Evolutionary conservation across 2,113 vertebrate genomes (phyloP), one percentile per base, ranked within the genome.

Genomic region (Atractosteus spatula): DNA sequence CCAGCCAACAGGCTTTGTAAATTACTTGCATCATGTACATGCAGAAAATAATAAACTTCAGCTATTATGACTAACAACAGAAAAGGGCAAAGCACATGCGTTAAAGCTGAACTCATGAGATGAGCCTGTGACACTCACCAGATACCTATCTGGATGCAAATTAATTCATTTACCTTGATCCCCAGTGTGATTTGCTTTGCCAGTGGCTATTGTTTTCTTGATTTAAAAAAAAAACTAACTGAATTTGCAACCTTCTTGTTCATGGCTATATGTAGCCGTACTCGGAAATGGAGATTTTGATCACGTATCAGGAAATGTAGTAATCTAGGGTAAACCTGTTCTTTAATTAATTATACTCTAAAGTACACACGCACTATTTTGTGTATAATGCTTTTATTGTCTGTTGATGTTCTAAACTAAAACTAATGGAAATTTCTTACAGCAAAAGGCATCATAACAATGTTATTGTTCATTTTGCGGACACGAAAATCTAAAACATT

Each of bases 111-210:
- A 29, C 29, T 29, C 29, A 29, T 29, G 79, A 82, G 81, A 86
- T 89, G 85, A 42, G 68, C 17, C 63, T 14, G 41, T 83, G 94
- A 95, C 91, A 92, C 87, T 92, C 87, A 90, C 91, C 94, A 96
- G 94, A 95, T 92, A 93, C 91, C 88, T 91, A 88, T 81, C 90
- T 86, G 89, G 85, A 89, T 89, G 86, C 78, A 81, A 77, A 87
- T 86, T 94, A 95, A 94, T 94, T 92, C 89, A 91, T 76, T 95
- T 95, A 94, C 87, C 82, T 83, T 84, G 87, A 89, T 87, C 85
- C 81, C 65, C 80, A 84, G 78, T 78, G 86, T 86, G 90, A 90
- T 87, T 84, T 79, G 83, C 83, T 87, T 91, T 77, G 83, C 91
- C 88, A 86, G 73, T 78, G 87, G 91, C 86, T 84, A 85, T 80